These are phyloP conservation scores for Trematomus bernacchii DNA, from an alignment of 2,797 vertebrate genomes.

Conservation along the genomic window DNA sequence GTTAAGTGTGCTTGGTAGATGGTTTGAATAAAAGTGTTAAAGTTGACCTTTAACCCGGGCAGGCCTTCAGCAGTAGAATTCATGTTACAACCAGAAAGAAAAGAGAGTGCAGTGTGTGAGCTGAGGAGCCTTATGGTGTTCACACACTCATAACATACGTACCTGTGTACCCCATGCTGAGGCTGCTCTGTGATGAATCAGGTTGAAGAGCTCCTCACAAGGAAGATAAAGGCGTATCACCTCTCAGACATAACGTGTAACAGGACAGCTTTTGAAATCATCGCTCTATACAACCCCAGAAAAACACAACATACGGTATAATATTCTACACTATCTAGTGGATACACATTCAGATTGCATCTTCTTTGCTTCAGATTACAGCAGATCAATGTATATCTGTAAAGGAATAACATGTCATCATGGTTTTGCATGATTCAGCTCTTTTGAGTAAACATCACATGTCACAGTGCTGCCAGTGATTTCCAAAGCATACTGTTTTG, in stretches of 20 bases:
- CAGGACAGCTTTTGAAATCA: slow-evolving; percentile 29
- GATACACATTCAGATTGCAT: slow-evolving; percentile 17
- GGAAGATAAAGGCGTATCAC: slow-evolving; percentile 13
- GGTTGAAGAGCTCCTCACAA: slow-evolving; percentile 24
- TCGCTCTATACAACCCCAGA: neutral
- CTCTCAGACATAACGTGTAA: slow-evolving; percentile 20
- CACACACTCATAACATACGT: slow-evolving; percentile 1
- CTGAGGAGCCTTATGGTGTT: slow-evolving; percentile 13
- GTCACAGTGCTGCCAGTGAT: neutral
- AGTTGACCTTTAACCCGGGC: neutral
- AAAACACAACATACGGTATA: neutral
- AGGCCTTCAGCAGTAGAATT: slow-evolving; percentile 41
- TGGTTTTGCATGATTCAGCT: slow-evolving; percentile 31
- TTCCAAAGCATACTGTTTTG: neutral
- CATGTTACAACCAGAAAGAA: slow-evolving; percentile 1
- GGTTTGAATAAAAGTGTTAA: slow-evolving; percentile 22
- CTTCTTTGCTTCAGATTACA: slow-evolving; percentile 22
- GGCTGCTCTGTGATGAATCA: slow-evolving; percentile 25
- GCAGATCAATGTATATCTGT: slow-evolving; percentile 23
- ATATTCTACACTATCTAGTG: slow-evolving; percentile 13
- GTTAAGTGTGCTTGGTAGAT: slow-evolving; percentile 1
- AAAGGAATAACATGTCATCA: slow-evolving; percentile 8
- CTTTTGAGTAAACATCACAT: neutral
- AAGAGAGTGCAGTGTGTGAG: neutral
- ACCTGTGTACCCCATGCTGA: neutral